Conservation (phyloP, 92 coral and sea anemone genomes). For the Hydrozoanthus gracilis region DNA sequence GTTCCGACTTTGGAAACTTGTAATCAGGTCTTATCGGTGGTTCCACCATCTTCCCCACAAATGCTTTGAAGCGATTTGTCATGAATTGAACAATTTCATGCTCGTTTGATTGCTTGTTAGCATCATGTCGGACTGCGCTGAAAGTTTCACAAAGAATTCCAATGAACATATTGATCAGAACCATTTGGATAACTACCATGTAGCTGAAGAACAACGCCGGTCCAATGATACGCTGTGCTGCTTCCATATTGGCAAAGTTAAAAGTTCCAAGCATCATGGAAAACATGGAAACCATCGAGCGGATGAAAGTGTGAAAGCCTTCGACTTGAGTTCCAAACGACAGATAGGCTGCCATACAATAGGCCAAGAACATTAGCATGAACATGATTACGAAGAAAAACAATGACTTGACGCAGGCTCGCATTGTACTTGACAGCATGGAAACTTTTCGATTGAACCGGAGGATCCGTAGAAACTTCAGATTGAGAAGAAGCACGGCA, state of each 20-base stretch:
- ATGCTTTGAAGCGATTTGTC: conserved; percentile 72
- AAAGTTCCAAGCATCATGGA: conserved; percentile 88
- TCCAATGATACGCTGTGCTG: conserved; percentile 69
- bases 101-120: conserved; percentile 85
- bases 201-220: conserved; percentile 81
- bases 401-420: conserved; percentile 65
- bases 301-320: conserved; percentile 77
- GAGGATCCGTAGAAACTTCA: conserved; percentile 86
- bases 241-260: conserved; percentile 68
- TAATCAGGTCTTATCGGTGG: conserved; percentile 86
- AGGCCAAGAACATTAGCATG: conserved; percentile 72
- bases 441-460: conserved; percentile 90
- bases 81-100: conserved; percentile 91
- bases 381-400: conserved; percentile 76
- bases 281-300: conserved; percentile 84
- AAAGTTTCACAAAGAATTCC: conserved; percentile 91
- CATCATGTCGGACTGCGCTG: conserved; percentile 74
- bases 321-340: conserved; percentile 70
- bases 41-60: conserved; percentile 68
- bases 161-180: conserved; percentile 85
- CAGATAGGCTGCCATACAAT: conserved; percentile 63
- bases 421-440: conserved; percentile 74
- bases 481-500: conserved; percentile 74
- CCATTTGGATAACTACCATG: conserved; percentile 81
- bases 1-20: conserved; percentile 77